A percentile compares a stretch with the other conserved stretches of the same genome.
Conservation (phyloP, 2,888 invertebrate species). For the Cyclophora punctaria region DNA sequence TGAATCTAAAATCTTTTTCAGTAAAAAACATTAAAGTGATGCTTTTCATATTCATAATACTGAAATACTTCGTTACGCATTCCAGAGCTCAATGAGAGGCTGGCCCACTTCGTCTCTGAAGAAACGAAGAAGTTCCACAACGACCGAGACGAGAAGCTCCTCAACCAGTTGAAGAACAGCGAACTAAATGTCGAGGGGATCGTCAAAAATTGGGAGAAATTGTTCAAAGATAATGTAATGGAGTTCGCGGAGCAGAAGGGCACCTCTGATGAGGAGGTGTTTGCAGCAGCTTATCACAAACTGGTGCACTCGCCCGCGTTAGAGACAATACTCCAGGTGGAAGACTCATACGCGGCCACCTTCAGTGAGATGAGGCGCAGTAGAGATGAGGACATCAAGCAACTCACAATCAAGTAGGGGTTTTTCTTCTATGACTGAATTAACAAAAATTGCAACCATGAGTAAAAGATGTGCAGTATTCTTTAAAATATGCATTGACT, state of each 20-base stretch:
- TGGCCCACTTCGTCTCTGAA: slow-evolving; percentile 78
- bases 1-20: too few relatives aligned
- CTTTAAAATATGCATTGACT: too few relatives aligned
- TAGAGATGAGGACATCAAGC: slow-evolving; percentile 82
- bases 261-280: slow-evolving; percentile 77
- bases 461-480: too few relatives aligned
- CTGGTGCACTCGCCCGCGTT: slow-evolving; percentile 89
- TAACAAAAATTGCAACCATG: too few relatives aligned
- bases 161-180: slow-evolving; percentile 77
- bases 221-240: slow-evolving; percentile 86
- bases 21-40: too few relatives aligned
- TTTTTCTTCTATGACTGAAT: too few relatives aligned
- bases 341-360: slow-evolving; percentile 89
- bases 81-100: slow-evolving; percentile 75
- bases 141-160: slow-evolving; percentile 75
- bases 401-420: slow-evolving; percentile 77
- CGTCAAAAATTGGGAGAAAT: slow-evolving; percentile 85
- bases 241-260: slow-evolving; percentile 88
- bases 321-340: slow-evolving; percentile 90
- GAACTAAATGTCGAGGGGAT: slow-evolving; percentile 82
- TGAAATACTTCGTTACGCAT: slow-evolving; percentile 7
- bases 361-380: slow-evolving; percentile 83
- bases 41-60: not conserved
- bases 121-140: slow-evolving; percentile 82
- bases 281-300: slow-evolving; percentile 89